Evolutionary conservation across 2,113 vertebrate species (phyloP).

Genomic region (Hippolais icterina): DNA sequence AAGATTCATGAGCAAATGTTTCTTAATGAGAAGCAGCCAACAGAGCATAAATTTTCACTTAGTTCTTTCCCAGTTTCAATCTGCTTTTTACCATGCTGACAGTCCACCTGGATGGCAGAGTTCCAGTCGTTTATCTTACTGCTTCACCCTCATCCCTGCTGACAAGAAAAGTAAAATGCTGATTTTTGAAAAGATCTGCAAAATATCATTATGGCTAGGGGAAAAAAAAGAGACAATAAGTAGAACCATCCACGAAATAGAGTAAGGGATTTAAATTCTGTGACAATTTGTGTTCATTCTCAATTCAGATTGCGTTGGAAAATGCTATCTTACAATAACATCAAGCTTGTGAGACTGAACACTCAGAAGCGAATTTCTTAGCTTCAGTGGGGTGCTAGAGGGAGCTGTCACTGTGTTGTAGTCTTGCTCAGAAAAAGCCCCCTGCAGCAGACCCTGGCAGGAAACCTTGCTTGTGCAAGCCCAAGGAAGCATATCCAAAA

Average conservation of each 20-base stretch:
- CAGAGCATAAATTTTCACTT: slow-evolving; percentile 27
- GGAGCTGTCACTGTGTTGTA: neutral
- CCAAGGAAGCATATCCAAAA: neutral
- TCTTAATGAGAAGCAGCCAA: slow-evolving; percentile 6
- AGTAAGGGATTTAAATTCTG: neutral
- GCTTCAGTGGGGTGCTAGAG: neutral
- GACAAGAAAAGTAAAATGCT: slow-evolving; percentile 50
- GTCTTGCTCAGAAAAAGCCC: neutral
- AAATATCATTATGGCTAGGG: neutral
- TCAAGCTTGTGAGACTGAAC: neutral
- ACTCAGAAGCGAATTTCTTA: neutral
- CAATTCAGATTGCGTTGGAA: neutral
- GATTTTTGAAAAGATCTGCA: slow-evolving; percentile 51
- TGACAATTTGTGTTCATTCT: neutral
- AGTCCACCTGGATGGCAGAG: slow-evolving; percentile 25
- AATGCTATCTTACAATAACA: neutral
- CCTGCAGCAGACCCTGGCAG: neutral
- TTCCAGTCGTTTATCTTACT: neutral
- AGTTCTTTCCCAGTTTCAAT: neutral
- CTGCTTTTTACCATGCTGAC: neutral
- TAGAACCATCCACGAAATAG: neutral
- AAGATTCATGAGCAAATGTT: neutral
- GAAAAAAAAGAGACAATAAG: neutral
- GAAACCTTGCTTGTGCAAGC: neutral
- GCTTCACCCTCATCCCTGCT: neutral